Conservation (phyloP, 1,140 invertebrate genomes). For the Limonius californicus region DNA sequence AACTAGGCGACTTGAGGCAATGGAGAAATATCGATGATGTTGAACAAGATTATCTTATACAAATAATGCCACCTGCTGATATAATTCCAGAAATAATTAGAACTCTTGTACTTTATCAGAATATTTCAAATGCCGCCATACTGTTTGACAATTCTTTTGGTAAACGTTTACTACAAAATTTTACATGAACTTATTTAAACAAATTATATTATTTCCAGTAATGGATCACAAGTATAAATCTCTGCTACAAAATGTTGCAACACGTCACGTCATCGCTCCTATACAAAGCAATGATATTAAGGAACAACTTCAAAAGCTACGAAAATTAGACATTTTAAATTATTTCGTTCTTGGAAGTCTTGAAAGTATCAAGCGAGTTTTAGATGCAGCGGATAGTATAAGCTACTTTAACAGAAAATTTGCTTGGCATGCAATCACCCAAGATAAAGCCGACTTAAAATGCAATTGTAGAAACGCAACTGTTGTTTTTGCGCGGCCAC, state of each 20-base stretch:
- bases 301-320: constrained; percentile 63
- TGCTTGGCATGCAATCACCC: constrained; percentile 58
- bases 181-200: background rate
- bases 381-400: constrained; percentile 44
- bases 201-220: constrained; percentile 47
- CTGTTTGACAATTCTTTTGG: constrained; percentile 83
- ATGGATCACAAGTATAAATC: constrained; percentile 90
- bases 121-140: constrained; percentile 86
- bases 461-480: constrained; percentile 64
- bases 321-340: constrained; percentile 79
- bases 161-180: constrained; percentile 46
- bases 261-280: constrained; percentile 72
- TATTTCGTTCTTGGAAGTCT: constrained; percentile 74
- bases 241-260: constrained; percentile 77
- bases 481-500: constrained; percentile 59
- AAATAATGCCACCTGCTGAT: constrained; percentile 76
- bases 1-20: constrained; percentile 69
- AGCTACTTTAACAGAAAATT: constrained; percentile 51
- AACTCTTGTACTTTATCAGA: constrained; percentile 70
- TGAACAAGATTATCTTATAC: constrained; percentile 64
- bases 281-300: constrained; percentile 52
- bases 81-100: constrained; percentile 73
- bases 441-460: constrained; percentile 60
- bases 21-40: constrained; percentile 65
- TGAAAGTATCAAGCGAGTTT: constrained; percentile 59